Base-by-base conservation (phyloP, 2,888 invertebrate genomes). In the Periphyllus acericola region DNA sequence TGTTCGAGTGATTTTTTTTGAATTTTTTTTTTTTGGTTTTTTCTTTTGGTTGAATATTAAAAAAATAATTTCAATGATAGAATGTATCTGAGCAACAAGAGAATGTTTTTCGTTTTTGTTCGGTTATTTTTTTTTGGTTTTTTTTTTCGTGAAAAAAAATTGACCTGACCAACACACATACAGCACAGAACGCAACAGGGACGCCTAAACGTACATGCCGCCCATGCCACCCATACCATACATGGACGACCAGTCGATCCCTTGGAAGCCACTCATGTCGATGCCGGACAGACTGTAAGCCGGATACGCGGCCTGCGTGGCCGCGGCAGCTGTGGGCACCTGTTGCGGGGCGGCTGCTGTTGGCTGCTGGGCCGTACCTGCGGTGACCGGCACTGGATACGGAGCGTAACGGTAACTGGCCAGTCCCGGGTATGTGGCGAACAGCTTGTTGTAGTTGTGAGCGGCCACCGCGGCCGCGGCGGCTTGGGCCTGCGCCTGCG, bases 191-290 rank as follows among this genome's bases (percentile, higher is more conserved):
- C 55, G 60, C 68, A 55, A 55, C 40, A 55, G 25, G 25, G 52
- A 80, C 71, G 25, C 60, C 87, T 94, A 96, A 92, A 96, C 96
- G 93, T 97, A 97, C 96, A 97, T 96, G 92, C 96, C 96, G 92
- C 96, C 96, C 93, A 97, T 96, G 91, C 96, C 96, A 92, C 96
- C 96, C 93, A 97, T 96, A 91, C 96, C 96, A 92, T 97, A 97
- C 96, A 97, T 96, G 91, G 96, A 95, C 91, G 95, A 95, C 97
- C 97, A 97, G 92, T 97, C 97, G 90, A 97, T 96, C 89, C 96
- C 96, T 92, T 97, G 97, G 94, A 97, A 97, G 91, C 96, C 96
- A 89, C 96, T 95, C 97, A 97, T 97, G 93, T 97, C 97, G 89
- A 97, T 96, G 92, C 96, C 96, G 91, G 96, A 95, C 90, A 97